phyloP scores from a whole-genome alignment of 2,797 vertebrate species.

The Sus cebifrons region DNA sequence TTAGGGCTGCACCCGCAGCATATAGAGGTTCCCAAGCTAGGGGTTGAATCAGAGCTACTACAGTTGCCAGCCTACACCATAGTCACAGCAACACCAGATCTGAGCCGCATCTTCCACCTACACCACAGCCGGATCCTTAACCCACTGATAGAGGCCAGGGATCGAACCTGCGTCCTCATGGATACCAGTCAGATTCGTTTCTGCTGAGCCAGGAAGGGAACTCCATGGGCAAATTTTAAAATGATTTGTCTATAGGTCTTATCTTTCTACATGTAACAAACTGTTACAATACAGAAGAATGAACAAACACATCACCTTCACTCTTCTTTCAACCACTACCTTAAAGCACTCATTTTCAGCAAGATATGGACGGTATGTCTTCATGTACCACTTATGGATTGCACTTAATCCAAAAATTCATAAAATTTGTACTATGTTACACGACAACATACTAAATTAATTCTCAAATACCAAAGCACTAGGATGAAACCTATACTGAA shows the following conservation, averaged over 20 bases:
- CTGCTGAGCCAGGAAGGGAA: no score
- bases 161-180: no score
- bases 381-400: not conserved
- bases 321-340: not conserved
- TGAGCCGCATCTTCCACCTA: no score
- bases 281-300: not conserved
- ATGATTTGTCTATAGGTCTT: not conserved
- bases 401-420: constrained; percentile 40
- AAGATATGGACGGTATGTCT: not conserved
- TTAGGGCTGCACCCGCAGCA: no score
- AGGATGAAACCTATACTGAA: not conserved
- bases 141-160: no score
- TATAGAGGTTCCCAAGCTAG: no score
- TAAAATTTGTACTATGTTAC: not conserved
- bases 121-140: no score
- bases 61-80: no score
- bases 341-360: not conserved
- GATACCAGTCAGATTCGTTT: no score
- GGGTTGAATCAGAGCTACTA: no score
- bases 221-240: not conserved
- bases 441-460: not conserved
- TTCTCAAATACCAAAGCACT: not conserved
- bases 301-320: constrained; percentile 18
- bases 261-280: not conserved
- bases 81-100: no score